These are phyloP conservation scores for Ascidia mentula DNA, from an alignment of 23 tunicate genomes.

Conservation along the genomic window DNA sequence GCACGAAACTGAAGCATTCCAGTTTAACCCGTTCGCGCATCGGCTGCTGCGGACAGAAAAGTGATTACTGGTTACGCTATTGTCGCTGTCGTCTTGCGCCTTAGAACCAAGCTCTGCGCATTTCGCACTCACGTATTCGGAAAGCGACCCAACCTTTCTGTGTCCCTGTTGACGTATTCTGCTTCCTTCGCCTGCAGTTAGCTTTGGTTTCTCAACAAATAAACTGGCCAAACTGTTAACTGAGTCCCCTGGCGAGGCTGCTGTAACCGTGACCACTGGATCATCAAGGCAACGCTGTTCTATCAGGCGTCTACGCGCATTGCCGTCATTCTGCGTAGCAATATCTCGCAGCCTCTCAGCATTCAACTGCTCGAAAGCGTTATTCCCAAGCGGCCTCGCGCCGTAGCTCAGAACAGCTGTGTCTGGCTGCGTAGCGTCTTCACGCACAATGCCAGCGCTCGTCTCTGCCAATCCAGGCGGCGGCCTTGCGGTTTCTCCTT, in stretches of 20 bases:
- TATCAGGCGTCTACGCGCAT: not conserved
- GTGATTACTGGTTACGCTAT: not conserved
- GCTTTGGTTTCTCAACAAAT: not conserved
- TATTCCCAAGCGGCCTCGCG: slow-evolving; percentile 15
- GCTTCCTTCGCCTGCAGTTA: not conserved
- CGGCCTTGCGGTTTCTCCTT: slow-evolving; percentile 8
- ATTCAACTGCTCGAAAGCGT: not conserved
- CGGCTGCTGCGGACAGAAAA: not conserved
- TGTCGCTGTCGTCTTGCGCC: no score
- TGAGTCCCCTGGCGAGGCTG: not conserved
- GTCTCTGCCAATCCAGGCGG: not conserved
- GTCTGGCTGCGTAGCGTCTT: slow-evolving; percentile 28
- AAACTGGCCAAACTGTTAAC: not conserved
- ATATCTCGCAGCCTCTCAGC: not conserved
- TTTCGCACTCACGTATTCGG: not conserved
- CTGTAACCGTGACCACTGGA: not conserved
- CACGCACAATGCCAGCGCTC: slow-evolving; percentile 4
- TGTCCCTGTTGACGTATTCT: not conserved
- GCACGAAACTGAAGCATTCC: not conserved
- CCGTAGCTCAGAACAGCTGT: slow-evolving; percentile 39
- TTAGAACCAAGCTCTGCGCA: not conserved
- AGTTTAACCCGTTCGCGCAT: not conserved
- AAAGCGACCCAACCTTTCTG: not conserved
- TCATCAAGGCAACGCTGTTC: not conserved
- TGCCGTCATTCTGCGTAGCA: not conserved